A percentile compares a stretch with the other conserved stretches of the same genome.
Conservation (phyloP, 2,888 invertebrate genomes). For the Adelognathus sp. region DNA sequence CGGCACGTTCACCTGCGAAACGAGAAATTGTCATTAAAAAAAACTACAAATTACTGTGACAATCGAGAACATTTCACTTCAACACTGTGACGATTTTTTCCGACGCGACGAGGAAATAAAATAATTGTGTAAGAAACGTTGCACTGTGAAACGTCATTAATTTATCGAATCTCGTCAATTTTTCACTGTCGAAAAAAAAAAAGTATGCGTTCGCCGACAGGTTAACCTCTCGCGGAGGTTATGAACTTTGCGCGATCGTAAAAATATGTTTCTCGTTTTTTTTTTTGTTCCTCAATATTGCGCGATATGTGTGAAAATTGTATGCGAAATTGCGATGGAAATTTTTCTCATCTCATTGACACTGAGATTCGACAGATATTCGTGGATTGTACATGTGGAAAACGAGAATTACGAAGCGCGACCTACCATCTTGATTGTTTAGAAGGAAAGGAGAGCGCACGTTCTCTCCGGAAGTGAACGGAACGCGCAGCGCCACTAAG, state of each 20-base stretch:
- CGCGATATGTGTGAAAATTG: not conserved
- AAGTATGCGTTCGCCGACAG: constrained; percentile 28
- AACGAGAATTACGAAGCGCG: constrained; percentile 43
- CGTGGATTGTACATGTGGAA: constrained; percentile 47
- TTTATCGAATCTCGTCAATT: too few relatives aligned
- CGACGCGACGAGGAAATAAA: too few relatives aligned
- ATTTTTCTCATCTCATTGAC: not conserved
- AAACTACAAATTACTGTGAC: too few relatives aligned
- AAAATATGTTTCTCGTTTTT: not conserved
- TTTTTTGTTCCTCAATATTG: constrained; percentile 29
- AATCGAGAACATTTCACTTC: too few relatives aligned
- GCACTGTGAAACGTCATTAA: too few relatives aligned
- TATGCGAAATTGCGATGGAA: not conserved
- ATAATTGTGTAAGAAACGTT: too few relatives aligned
- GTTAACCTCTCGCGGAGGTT: constrained; percentile 51
- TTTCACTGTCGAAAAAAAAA: not conserved
- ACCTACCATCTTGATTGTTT: constrained; percentile 78
- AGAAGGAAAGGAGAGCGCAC: constrained; percentile 70
- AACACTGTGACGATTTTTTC: too few relatives aligned
- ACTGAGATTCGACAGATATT: constrained; percentile 50
- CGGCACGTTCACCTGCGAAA: constrained; percentile 99
- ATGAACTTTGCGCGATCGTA: constrained; percentile 19
- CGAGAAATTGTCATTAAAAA: too few relatives aligned
- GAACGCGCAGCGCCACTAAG: constrained; percentile 11
- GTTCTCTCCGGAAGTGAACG: constrained; percentile 65